Evolutionary conservation across 2,797 vertebrate genomes (phyloP), one percentile per base, ranked within the genome.

Genomic region (Discoglossus pictus): DNA sequence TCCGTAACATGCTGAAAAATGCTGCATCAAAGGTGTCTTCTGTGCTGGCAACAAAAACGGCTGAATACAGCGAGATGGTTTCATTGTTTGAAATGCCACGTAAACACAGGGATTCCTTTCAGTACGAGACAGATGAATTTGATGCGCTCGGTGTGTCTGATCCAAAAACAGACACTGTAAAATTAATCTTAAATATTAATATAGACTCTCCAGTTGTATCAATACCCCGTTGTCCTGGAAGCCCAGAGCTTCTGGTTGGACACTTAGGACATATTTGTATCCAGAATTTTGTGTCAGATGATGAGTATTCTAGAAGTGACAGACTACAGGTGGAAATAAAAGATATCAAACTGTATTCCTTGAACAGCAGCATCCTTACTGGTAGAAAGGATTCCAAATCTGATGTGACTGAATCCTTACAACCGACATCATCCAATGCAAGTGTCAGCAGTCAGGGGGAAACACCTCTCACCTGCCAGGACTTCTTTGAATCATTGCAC

Each of bases 151-250:
- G 72, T 9, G 42, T 76, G 0, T 48, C 62, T 0, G 82, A 88
- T 12, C 65, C 85, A 58, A 73, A 79, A 13, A 73, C 68, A 0
- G 84, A 90, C 12, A 82, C 94, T 0, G 95, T 98, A 27, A 98
- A 97, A 68, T 88, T 99, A 4, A 94, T 90, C 58, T 84, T 99
- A 65, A 94, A 99, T 17, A 61, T 99, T 40, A 94, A 92, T 75
- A 96, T 99, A 6, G 94, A 99, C 12, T 99, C 97, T 0, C 97
- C 97, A 0, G 92, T 99, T 8, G 97, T 98, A 12, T 98, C 94
- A 1, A 86, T 98, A 63, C 95, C 97, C 47, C 91, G 94, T 31
- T 97, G 92, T 69, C 95, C 93, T 1, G 97, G 97, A 31, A 95
- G 95, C 77, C 86, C 92, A 0, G 96, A 99, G 68, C 83, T 99